Base-by-base conservation (phyloP, 2,888 invertebrate species). In the Teleiodes luculella region DNA sequence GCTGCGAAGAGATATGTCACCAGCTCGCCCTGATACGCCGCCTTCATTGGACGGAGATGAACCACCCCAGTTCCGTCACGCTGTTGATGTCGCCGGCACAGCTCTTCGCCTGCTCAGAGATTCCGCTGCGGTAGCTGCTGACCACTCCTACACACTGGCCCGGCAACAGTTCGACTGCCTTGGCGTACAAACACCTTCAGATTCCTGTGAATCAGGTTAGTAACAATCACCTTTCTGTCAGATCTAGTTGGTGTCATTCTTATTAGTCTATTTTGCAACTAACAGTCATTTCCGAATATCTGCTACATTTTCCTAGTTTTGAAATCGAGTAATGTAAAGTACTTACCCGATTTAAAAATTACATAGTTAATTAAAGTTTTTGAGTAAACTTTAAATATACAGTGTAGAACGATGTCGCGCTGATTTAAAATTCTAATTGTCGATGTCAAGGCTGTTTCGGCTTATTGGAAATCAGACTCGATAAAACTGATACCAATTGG, bases 111-210 rank as follows among this genome's bases (percentile, higher is more conserved):
- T 88, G 37, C 71, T 88, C 58, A 72, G 88, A 67, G 90, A 83
- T 63, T 84, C 84, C 28, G 84, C 83, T 49, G 82, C 81, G 35
- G 85, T 89, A 52, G 84, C 95, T 91, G 89, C 95, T 91, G 89
- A 94, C 92, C 85, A 89, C 62, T 88, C 88, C 0, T 89, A 89
- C 72, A 95, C 96, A 63, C 92, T 93, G 62, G 92, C 93, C 62
- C 91, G 92, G 68, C 87, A 86, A 78, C 91, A 89, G 75, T 90
- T 93, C 60, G 94, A 94, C 72, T 91, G 91, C 67, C 92, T 95
- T 51, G 95, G 95, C 65, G 92, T 96, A 24, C 95, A 96, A 74
- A 96, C 97, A 63, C 96, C 97, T 54, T 96, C 97, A 39, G 97
- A 97, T 92, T 96, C 97, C 61, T 96, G 97, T 93, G 90, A 94